Conservation (phyloP, 2,888 invertebrate genomes). For the Neoitamus cyanurus region DNA sequence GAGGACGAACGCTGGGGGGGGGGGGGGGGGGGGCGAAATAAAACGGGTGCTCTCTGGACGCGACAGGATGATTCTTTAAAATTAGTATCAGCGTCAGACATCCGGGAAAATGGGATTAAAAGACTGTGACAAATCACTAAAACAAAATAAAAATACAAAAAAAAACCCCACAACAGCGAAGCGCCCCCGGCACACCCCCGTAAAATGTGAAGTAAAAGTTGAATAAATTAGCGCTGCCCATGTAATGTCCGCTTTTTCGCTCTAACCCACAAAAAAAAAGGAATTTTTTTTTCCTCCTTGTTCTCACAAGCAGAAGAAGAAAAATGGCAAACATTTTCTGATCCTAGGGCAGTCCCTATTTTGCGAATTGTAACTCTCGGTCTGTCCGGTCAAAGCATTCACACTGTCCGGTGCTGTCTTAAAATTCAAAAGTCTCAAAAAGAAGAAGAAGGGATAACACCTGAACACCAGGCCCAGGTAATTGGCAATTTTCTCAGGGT, state of each 20-base stretch:
- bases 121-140: constrained; percentile 28
- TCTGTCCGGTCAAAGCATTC: not conserved
- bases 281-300: no score
- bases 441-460: not conserved
- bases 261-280: no score
- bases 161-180: no score
- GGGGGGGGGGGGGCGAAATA: not conserved
- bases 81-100: constrained; percentile 36
- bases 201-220: not conserved
- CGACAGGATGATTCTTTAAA: constrained; percentile 31
- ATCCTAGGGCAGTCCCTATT: no score
- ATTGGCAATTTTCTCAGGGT: not conserved
- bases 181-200: not conserved
- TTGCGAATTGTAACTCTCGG: not conserved
- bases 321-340: no score
- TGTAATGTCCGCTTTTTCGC: not conserved
- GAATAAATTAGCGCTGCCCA: not conserved
- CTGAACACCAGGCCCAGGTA: not conserved
- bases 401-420: no score
- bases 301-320: no score
- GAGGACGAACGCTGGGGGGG: not conserved
- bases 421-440: not conserved
- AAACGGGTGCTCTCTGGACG: not conserved
- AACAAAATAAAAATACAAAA: not conserved
- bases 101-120: constrained; percentile 25